phyloP scores from a whole-genome alignment of 2,888 invertebrate genomes.

The Gastracanthus pulcherrimus region DNA sequence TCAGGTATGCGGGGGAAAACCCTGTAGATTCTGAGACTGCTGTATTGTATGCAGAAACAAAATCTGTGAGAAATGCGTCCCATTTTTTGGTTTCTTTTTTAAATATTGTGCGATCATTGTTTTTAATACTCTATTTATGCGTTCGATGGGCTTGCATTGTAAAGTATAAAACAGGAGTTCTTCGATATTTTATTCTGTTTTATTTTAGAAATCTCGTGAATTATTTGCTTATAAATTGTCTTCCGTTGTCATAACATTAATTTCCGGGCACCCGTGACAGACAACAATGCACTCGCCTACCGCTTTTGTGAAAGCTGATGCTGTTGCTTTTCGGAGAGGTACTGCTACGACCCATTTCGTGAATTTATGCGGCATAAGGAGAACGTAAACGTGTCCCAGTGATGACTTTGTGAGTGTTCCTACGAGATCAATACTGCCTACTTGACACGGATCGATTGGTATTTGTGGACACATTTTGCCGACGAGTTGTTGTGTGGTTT shows the following conservation, averaged over 20 bases:
- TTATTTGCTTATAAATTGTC: conserved; percentile 35
- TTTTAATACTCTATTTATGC: not conserved
- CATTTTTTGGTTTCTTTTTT: not conserved
- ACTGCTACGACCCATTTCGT: not conserved
- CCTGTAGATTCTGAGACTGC: not conserved
- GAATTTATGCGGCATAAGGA: no score
- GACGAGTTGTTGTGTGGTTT: not conserved
- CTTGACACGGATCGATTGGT: not conserved
- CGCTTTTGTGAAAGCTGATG: not conserved
- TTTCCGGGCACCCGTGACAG: not conserved
- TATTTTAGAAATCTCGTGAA: not conserved
- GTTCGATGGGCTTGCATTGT: not conserved
- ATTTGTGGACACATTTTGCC: no score
- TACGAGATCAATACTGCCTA: not conserved
- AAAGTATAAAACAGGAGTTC: not conserved
- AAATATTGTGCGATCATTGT: not conserved
- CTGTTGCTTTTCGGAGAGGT: not conserved
- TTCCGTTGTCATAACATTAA: conserved; percentile 8
- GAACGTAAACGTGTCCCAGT: not conserved
- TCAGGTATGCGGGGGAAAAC: not conserved
- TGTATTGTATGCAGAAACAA: not conserved
- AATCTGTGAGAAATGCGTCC: not conserved
- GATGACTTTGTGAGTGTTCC: not conserved
- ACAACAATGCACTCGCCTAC: not conserved
- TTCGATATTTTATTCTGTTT: not conserved